These are phyloP conservation scores for Parasteatoda lunata DNA, from an alignment of 2,888 invertebrate genomes.

Conservation along the genomic window DNA sequence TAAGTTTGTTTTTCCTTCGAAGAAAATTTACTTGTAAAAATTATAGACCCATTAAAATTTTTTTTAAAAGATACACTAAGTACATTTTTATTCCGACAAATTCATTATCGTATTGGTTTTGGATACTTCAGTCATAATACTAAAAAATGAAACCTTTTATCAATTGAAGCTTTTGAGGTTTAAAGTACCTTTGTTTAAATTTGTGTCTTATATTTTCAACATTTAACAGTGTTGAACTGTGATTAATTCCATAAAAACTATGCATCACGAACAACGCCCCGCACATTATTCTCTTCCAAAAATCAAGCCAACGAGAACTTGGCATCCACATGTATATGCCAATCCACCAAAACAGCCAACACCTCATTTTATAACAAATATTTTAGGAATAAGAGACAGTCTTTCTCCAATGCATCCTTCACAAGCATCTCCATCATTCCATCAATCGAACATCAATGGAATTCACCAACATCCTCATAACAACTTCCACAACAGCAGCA, in stretches of 20 bases:
- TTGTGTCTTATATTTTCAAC: no score
- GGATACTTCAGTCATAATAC: no score
- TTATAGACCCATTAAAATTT: no score
- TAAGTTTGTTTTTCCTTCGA: no score
- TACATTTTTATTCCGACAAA: no score
- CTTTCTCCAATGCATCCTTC: conserved; percentile 37
- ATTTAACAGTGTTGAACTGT: no score
- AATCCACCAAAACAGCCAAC: conserved; percentile 88
- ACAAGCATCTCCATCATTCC: not conserved
- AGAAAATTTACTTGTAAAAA: no score
- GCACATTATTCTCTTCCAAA: conserved; percentile 25
- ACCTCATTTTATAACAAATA: conserved; percentile 90
- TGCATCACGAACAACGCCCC: conserved; percentile 52
- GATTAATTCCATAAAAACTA: not conserved
- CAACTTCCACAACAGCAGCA: conserved; percentile 46
- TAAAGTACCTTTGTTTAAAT: no score
- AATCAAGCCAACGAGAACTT: conserved; percentile 73
- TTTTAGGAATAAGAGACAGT: conserved; percentile 80
- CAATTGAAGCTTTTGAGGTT: no score
- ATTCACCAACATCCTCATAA: conserved; percentile 56
- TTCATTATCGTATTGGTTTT: no score
- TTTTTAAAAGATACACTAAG: no score
- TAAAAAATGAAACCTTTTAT: no score
- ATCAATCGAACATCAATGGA: conserved; percentile 44
- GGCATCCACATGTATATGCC: conserved; percentile 93